Evolutionary conservation across 2,113 vertebrate species (phyloP).

Genomic region (Noctilio leporinus): DNA sequence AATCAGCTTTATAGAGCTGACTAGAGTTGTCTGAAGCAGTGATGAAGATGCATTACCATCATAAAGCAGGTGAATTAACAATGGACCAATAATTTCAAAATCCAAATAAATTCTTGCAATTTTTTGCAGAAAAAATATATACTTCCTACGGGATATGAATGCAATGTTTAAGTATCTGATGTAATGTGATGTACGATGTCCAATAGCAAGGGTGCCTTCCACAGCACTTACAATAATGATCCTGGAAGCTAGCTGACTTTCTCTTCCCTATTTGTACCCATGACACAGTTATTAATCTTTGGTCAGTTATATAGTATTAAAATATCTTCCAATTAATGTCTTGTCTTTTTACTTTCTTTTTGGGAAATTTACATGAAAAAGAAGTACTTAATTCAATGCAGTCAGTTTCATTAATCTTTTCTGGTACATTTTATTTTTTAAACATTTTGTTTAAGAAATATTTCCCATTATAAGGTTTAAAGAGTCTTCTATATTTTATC

Average conservation of each 20-base stretch:
- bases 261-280: neutral
- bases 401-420: neutral
- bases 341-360: neutral
- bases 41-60: neutral
- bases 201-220: neutral
- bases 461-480: neutral
- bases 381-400: neutral
- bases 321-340: neutral
- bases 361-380: neutral
- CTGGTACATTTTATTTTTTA: neutral
- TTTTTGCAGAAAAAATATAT: neutral
- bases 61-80: neutral
- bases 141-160: neutral
- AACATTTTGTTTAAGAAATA: neutral
- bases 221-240: neutral
- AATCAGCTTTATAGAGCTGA: neutral
- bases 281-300: neutral
- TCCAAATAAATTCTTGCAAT: neutral
- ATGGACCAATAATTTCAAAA: neutral
- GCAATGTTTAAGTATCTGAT: neutral
- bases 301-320: neutral
- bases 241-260: neutral
- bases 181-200: neutral
- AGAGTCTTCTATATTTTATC: neutral
- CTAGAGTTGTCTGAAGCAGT: neutral